These are phyloP conservation scores for Triplophysa rosa DNA, from an alignment of 2,113 vertebrate species.

Conservation along the genomic window DNA sequence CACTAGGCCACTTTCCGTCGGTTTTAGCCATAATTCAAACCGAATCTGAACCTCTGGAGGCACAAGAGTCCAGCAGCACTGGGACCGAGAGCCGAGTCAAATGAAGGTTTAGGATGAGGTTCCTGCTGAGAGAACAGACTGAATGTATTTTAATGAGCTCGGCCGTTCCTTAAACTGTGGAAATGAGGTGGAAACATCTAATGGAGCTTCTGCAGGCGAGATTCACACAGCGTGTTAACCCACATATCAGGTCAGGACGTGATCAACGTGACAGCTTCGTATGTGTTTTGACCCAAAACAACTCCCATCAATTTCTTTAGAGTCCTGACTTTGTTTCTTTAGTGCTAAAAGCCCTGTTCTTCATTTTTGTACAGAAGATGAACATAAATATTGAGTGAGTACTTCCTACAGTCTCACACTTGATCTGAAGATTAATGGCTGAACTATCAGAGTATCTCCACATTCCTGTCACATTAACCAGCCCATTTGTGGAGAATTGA, in stretches of 20 bases:
- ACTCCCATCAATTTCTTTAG: background rate
- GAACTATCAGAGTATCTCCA: background rate
- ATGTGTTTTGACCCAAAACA: background rate
- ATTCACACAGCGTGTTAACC: background rate
- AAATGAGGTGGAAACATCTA: slow-evolving; percentile 10
- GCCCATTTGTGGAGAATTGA: background rate
- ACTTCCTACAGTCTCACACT: background rate
- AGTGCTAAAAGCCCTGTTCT: too few relatives aligned
- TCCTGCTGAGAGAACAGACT: background rate
- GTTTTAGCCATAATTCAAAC: slow-evolving; percentile 58
- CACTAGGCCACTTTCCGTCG: slow-evolving; percentile 27
- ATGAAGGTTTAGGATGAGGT: slow-evolving; percentile 30
- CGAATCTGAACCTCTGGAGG: slow-evolving; percentile 39
- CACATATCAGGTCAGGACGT: background rate
- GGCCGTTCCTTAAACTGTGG: slow-evolving; percentile 12
- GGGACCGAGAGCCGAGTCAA: slow-evolving; percentile 40
- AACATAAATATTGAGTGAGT: background rate
- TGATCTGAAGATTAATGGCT: background rate
- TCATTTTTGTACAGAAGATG: too few relatives aligned
- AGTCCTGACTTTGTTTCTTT: background rate
- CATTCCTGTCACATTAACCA: background rate
- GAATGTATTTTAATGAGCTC: slow-evolving; percentile 31
- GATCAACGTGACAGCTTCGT: background rate
- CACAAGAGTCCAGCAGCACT: slow-evolving; percentile 17
- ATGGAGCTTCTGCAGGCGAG: background rate